A percentile compares a stretch with the other conserved stretches of the same genome.
Conservation (phyloP, 2,888 invertebrate genomes). For the Chrysomela aeneicollis region DNA sequence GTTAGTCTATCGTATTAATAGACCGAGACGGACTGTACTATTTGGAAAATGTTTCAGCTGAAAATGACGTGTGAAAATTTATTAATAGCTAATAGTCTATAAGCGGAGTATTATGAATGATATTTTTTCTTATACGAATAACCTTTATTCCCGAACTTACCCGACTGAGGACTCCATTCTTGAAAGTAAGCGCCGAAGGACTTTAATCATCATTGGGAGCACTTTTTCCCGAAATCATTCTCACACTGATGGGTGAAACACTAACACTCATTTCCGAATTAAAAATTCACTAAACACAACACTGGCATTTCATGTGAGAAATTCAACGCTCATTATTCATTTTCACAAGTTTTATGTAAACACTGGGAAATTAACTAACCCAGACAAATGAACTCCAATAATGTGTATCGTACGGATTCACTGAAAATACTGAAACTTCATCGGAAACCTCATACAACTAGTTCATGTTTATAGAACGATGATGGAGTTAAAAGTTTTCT, state of each 20-base stretch:
- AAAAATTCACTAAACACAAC: slow-evolving; percentile 18
- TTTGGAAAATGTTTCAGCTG: not conserved
- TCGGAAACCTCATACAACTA: slow-evolving; percentile 46
- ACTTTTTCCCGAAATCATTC: slow-evolving; percentile 12
- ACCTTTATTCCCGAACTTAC: not conserved
- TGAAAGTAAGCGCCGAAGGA: not conserved
- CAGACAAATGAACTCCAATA: slow-evolving; percentile 6
- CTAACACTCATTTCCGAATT: slow-evolving; percentile 10
- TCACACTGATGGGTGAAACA: slow-evolving; percentile 4
- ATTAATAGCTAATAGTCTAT: not conserved
- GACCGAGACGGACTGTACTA: not conserved
- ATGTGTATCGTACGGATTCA: slow-evolving; percentile 41
- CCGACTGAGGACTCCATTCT: slow-evolving; percentile 1
- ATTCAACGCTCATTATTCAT: not conserved
- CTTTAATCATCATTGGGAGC: slow-evolving; percentile 2
- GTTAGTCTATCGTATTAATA: not conserved
- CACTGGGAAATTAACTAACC: slow-evolving; percentile 29
- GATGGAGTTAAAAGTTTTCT: slow-evolving; percentile 49
- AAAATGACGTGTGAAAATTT: slow-evolving; percentile 1
- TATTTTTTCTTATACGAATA: not conserved
- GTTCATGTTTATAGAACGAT: slow-evolving; percentile 49
- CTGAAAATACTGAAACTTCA: slow-evolving; percentile 30
- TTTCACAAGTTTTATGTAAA: slow-evolving; percentile 20
- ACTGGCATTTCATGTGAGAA: not conserved
- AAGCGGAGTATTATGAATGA: not conserved